These are phyloP conservation scores for Pseudanteris insignis DNA, from an alignment of 2,888 invertebrate species.

Conservation along the genomic window DNA sequence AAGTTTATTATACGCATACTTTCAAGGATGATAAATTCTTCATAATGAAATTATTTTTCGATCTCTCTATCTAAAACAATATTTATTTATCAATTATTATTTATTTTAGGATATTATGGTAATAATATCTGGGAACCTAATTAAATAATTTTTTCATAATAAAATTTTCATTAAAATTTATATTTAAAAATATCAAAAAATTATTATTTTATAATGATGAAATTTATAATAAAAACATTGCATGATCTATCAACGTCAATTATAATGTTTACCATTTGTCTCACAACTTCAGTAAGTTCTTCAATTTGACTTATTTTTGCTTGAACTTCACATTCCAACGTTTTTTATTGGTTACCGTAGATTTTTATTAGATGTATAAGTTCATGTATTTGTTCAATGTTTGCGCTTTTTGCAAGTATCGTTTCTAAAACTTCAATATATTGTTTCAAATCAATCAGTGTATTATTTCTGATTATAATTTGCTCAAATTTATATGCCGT, in stretches of 20 bases:
- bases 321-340: conserved; percentile 66
- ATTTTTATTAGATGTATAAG: conserved; percentile 54
- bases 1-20: no score
- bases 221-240: no score
- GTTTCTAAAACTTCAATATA: conserved; percentile 59
- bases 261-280: conserved; percentile 81
- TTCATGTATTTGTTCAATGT: conserved; percentile 58
- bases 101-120: no score
- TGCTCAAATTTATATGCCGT: conserved; percentile 55
- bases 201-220: no score
- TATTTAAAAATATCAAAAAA: no score
- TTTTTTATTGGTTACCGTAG: conserved; percentile 68
- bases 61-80: conserved; percentile 78
- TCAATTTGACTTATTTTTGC: conserved; percentile 71
- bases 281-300: conserved; percentile 82
- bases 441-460: conserved; percentile 54
- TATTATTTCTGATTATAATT: conserved; percentile 50
- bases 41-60: conserved; percentile 65
- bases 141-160: no score
- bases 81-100: not conserved
- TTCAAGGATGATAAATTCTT: no score
- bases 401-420: conserved; percentile 56
- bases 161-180: no score
- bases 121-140: no score
- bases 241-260: conserved; percentile 77